Conservation (phyloP, 2,113 vertebrate species). For the Marmota monax region DNA sequence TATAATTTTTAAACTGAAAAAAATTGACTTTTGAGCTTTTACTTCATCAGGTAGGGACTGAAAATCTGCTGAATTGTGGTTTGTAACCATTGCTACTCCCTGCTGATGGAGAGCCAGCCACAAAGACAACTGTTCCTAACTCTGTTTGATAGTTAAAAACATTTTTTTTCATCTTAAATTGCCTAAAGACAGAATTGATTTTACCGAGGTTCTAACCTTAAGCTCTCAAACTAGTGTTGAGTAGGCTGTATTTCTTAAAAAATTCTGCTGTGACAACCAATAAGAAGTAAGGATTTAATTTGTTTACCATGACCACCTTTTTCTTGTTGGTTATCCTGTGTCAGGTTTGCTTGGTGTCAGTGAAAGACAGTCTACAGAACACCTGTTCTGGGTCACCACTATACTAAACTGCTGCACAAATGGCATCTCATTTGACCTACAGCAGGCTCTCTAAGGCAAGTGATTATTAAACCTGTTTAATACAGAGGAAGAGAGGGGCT, state of each 20-base stretch:
- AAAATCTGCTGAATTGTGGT: neutral
- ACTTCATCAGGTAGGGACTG: neutral
- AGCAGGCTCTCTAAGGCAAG: neutral
- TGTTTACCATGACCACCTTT: neutral
- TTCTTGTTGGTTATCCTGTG: too few relatives aligned
- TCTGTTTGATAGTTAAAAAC: neutral
- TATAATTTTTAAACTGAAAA: neutral
- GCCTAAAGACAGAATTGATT: neutral
- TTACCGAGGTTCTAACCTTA: neutral
- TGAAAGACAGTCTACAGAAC: neutral
- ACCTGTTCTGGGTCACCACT: neutral
- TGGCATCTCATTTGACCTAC: neutral
- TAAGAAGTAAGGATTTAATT: neutral
- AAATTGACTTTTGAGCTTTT: neutral
- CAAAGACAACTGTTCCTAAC: neutral
- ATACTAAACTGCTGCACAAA: too few relatives aligned
- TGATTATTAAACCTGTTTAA: neutral
- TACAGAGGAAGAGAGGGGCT: too few relatives aligned
- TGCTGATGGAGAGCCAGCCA: neutral
- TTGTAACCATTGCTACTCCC: constrained; percentile 22
- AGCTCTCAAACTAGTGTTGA: neutral
- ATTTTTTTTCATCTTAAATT: neutral
- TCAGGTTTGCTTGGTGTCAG: neutral
- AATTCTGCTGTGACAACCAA: neutral
- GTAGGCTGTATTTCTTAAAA: neutral